Base-by-base conservation (phyloP, 2,113 vertebrate species). In the Phodopus roborovskii region DNA sequence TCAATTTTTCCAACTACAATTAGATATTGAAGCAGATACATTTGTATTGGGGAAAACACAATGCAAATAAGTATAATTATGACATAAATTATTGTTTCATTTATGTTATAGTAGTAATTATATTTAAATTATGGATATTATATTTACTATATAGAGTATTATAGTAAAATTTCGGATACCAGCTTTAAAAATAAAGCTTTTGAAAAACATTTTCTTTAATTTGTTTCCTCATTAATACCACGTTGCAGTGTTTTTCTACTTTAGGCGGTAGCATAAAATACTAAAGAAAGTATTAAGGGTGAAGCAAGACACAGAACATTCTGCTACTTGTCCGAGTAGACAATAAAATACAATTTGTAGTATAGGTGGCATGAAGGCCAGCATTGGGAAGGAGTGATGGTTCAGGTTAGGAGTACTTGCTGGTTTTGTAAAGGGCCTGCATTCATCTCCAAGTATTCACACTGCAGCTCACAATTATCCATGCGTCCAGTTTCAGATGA, bases 1-100 rank as follows among this genome's bases (percentile, higher is more conserved):
- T 81, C 85, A 96, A 85, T 86, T 92, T 88, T 84, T 71, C 39
- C 78, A 81, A 83, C 86, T 36, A 79, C n/a, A 92, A 1, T 73
- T 93, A 92, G 82, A 90, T 39, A 53, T 30, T 91, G 50, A 90
- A 90, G 30, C 33, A 74, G 66, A 93, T 84, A 75, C 5, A 42
- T 91, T 94, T 90, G 73, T 73, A 50, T 30, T 68, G 24, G 36
- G 24, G 16, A 85, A 92, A 96, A 92, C 30, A 90, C 36, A 74
- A 93, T 91, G 56, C 5, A 91, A 70, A 58, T 86, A 73, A 64
- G 58, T 68, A 4, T 48, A 62, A 83, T 83, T 83, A 56, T 30
- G 0, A 36, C 56, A 68, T 88, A 79, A 60, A 79, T n/a, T 42
- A 81, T 36, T 92, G 36, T 78, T 92, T 78, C 48, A 82, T 45